These are phyloP conservation scores for Nibea coibor DNA, from an alignment of 2,113 vertebrate genomes.

Conservation along the genomic window DNA sequence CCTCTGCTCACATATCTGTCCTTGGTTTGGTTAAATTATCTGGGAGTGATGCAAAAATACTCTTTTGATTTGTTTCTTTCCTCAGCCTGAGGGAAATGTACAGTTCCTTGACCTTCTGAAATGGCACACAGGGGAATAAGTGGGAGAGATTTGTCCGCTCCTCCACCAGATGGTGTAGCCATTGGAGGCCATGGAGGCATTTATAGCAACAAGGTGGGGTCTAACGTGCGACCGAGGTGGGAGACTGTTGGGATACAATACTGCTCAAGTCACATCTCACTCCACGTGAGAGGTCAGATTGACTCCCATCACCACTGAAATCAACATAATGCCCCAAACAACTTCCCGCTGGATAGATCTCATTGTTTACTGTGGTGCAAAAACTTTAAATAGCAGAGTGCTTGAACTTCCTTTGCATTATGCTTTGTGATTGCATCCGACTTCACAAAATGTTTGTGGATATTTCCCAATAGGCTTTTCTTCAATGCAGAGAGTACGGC, in stretches of 20 bases:
- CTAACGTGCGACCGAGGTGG: slow-evolving; percentile 22
- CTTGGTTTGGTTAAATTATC: slow-evolving; percentile 14
- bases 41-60: slow-evolving; percentile 21
- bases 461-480: slow-evolving; percentile 45
- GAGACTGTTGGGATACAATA: slow-evolving; percentile 53
- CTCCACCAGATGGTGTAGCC: slow-evolving; percentile 67
- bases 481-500: slow-evolving; percentile 6
- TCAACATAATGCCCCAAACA: slow-evolving; percentile 61
- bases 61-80: slow-evolving; percentile 41
- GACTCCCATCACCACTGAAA: slow-evolving; percentile 56
- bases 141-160: slow-evolving; percentile 34
- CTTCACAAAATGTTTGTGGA: slow-evolving; percentile 41
- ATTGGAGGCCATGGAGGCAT: slow-evolving; percentile 53
- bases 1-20: slow-evolving; percentile 28
- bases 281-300: slow-evolving; percentile 52
- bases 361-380: slow-evolving; percentile 65
- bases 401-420: slow-evolving; percentile 67
- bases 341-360: slow-evolving; percentile 49
- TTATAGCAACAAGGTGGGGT: slow-evolving; percentile 71
- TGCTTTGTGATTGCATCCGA: slow-evolving; percentile 53
- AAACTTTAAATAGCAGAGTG: slow-evolving; percentile 60
- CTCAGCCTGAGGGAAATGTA: slow-evolving; percentile 39
- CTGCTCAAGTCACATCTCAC: slow-evolving; percentile 29
- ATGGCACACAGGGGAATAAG: slow-evolving; percentile 55
- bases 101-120: slow-evolving; percentile 60